Base-by-base conservation (phyloP, 2,797 vertebrate genomes). In the Mormyrops attenuatus region DNA sequence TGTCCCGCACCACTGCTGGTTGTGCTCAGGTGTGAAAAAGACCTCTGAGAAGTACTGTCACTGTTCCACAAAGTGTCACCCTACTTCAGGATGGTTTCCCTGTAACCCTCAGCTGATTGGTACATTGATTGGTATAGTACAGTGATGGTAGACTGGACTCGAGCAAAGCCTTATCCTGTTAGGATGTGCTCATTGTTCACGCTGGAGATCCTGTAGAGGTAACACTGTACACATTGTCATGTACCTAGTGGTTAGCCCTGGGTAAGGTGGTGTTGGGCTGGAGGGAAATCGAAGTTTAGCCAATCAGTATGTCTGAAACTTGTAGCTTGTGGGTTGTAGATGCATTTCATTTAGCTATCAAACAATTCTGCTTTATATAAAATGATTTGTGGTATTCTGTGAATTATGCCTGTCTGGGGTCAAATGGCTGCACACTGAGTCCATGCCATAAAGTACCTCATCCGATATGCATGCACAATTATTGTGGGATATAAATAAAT, bases 21-120 rank as follows among this genome's bases (percentile, higher is more conserved):
- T 49, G 84, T 84, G 44, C 88, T 89, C 88, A 89, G 88, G 55
- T 92, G 88, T 13, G 57, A 15, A 85, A 86, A 49, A 53, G 38
- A 26, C 52, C 85, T 60, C 30, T n/a, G 6, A 80, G 20, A 80
- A 38, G 15, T 60, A 13, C 53, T 60, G 11, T 9, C 85, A 26
- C 52, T n/a, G 85, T 87, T 38, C 52, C 52, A 30, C 52, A 53
- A 13, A 49, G 80, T 84, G 41, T 20, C 7, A 49, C n/a, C 2
- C 17, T 84, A 49, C 11, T 34, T 87, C 85, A 87, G 15, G 17
- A 57, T 8, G 50, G 15, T 15, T 55, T n/a, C 38, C 38, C 38
- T 84, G 41, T 44, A 5, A 49, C 80, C 44, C 41, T 49, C 80
- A 84, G 66, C n/a, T 49, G 38, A 73, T 17, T 38, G 66, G 30